Evolutionary conservation across 2,888 invertebrate genomes (phyloP), one percentile per base, ranked within the genome.

Genomic region (Limnephilus auricula): DNA sequence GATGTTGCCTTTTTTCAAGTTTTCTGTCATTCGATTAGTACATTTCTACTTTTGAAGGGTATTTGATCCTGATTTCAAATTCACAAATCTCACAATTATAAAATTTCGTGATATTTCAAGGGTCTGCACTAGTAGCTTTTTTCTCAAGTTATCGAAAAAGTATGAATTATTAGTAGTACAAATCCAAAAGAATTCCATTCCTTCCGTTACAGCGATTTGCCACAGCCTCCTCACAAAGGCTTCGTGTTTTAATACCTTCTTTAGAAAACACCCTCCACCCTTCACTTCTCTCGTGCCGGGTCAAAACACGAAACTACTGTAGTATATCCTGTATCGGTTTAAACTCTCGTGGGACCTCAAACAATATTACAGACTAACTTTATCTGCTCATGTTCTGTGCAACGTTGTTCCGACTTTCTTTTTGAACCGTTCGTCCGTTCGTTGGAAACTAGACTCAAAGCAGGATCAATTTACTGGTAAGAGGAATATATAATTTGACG

Each of bases 241-340:
- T n/a, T 3, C 25, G 45, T 3, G 30, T 30, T 85, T 40, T 40
- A 40, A 45, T 85, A 30, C 84, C 34, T 65, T 65, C 84, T 31
- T 13, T 80, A 13, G 80, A 9, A 65, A 65, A 30, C 34, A 82
- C 34, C 34, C 34, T 50, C 15, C 86, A 30, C n/a, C 37, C 84
- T n/a, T 37, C 32, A 13, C 25, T 32, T 32, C 37, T 83, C 86
- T 32, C 18, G 31, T 86, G 65, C 25, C 65, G 12, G 65, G 45
- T 25, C 45, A 40, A 85, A 85, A 31, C 9, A 65, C 25, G 65
- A 65, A 65, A 65, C 65, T 80, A 80, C 86, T 88, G 88, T 88
- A 25, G 84, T 37, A n/a, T 25, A 45, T 40, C 34, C 30, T 90
- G 90, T 92, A 92, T 92, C 90, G 92, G 91, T 89, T 92, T 82